Evolutionary conservation across 2,113 vertebrate species (phyloP), one percentile per base, ranked within the genome.

Genomic region (Eretmochelys imbricata): DNA sequence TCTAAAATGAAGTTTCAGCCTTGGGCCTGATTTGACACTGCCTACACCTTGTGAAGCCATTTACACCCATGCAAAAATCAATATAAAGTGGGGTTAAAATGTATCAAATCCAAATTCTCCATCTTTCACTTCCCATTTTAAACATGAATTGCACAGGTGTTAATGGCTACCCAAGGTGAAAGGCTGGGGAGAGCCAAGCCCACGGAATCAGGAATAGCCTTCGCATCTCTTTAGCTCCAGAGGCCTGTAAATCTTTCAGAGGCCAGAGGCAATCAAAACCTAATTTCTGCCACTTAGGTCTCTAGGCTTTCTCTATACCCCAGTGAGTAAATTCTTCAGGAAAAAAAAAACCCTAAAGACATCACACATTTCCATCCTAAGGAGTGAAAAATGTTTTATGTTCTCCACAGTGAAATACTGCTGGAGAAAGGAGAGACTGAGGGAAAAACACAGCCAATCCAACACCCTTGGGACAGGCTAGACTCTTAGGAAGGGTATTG

Each of bases 11-110:
- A 27, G 42, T 46, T 42, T 76, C 72, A 76, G 72, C 24, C 72
- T 76, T 20, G 17, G 17, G 17, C n/a, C 75, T 10, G 19, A 0
- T 0, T 0, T 7, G 0, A 5, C 54, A 16, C 54, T 51, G 55
- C 24, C 42, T 38, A 75, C 0, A 22, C n/a, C 3, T 0, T 53
- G 24, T 46, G 42, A 29, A 16, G 57, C 75, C 3, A 0, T 0
- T 10, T 1, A 1, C 1, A 11, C 6, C 10, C 3, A 38, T 5
- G 24, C 79, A 24, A 14, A 72, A 19, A 2, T 5, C 17, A 5
- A 1, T 7, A 14, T 88, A 22, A 14, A 22, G 14, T 0, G 8
- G 38, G 54, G 5, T 0, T 10, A 31, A 81, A n/a, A 19, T 0
- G 1, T 27, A 2, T 54, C 3, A 11, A 0, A 38, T 2, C 49